Evolutionary conservation across 2,797 vertebrate species (phyloP).

Genomic region (Melopsittacus undulatus): DNA sequence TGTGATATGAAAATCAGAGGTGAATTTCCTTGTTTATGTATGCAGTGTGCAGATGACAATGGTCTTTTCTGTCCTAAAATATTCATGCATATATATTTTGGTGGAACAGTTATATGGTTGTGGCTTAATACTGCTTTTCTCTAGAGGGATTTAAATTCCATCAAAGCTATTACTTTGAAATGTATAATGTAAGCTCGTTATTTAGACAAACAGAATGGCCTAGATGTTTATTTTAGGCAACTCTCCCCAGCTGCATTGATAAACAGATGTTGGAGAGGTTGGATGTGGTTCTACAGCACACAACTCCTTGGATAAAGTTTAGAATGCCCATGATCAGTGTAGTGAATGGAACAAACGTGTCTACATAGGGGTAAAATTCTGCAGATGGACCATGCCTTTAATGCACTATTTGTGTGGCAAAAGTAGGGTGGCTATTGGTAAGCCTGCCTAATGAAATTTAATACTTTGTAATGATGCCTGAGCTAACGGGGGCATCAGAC

Average conservation of each 20-base stretch:
- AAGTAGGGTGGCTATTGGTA: neutral
- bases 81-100: neutral
- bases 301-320: neutral
- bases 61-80: slow-evolving; percentile 1
- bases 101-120: neutral
- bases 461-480: neutral
- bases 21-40: neutral
- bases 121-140: slow-evolving; percentile 18
- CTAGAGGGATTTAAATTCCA: slow-evolving; percentile 39
- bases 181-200: slow-evolving; percentile 28
- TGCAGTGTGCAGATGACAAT: neutral
- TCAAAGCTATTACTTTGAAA: slow-evolving; percentile 47
- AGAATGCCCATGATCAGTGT: neutral
- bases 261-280: neutral
- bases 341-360: neutral
- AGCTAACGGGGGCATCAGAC: neutral
- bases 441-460: neutral
- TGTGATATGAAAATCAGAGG: neutral
- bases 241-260: slow-evolving; percentile 7
- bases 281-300: neutral
- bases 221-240: slow-evolving; percentile 36
- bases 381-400: neutral
- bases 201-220: slow-evolving; percentile 17
- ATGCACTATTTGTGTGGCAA: neutral
- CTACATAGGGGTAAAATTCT: neutral